phyloP scores from a whole-genome alignment of 2,888 invertebrate species.

The Calliphora vomitoria region DNA sequence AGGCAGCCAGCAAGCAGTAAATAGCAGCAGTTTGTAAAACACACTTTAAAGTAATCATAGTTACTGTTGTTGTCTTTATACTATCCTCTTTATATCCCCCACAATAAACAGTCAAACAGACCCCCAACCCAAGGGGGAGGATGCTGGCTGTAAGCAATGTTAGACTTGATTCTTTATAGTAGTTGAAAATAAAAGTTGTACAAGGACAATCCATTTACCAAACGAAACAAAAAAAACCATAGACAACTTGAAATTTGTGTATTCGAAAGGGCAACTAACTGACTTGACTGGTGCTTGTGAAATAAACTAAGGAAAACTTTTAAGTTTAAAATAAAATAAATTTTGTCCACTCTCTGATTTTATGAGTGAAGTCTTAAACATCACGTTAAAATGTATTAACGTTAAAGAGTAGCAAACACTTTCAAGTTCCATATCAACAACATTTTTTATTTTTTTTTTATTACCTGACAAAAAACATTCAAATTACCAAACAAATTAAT shows the following conservation, averaged over 20 bases:
- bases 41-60: slow-evolving; percentile 1
- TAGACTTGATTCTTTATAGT: background rate
- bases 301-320: background rate
- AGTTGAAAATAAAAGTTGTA: background rate
- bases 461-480: slow-evolving; percentile 23
- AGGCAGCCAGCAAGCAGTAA: slow-evolving; percentile 36
- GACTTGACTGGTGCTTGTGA: background rate
- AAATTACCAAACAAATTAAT: slow-evolving; percentile 43
- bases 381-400: background rate
- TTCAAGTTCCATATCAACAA: background rate
- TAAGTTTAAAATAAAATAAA: background rate
- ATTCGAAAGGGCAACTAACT: background rate
- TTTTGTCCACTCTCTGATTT: background rate
- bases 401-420: background rate
- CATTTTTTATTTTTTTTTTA: background rate
- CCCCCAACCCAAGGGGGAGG: background rate
- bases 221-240: background rate
- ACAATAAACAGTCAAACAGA: background rate
- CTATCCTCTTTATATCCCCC: background rate
- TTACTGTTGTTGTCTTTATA: background rate
- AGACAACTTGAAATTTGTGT: slow-evolving; percentile 18
- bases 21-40: background rate
- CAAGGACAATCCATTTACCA: background rate
- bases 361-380: background rate
- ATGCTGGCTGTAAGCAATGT: slow-evolving; percentile 15